These are phyloP conservation scores for Hydriomena furcata DNA, from an alignment of 2,888 invertebrate species.

Conservation along the genomic window DNA sequence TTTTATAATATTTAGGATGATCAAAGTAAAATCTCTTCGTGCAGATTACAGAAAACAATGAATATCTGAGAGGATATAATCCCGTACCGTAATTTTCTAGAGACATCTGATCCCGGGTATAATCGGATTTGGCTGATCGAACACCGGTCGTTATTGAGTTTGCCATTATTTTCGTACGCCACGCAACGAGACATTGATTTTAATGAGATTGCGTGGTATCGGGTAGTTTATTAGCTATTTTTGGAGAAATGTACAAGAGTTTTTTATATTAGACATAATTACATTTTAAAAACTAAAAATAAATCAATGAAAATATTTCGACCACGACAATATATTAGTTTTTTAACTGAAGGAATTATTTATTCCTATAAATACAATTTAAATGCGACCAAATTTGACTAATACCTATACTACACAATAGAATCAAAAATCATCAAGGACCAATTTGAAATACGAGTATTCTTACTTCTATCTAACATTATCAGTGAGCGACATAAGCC, in stretches of 20 bases:
- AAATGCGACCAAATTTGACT: too few relatives aligned
- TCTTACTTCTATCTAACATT: too few relatives aligned
- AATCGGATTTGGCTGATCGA: constrained; percentile 81
- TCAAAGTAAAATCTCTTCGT: constrained; percentile 34
- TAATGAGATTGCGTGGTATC: constrained; percentile 58
- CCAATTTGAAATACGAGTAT: too few relatives aligned
- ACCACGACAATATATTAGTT: too few relatives aligned
- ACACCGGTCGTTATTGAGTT: constrained; percentile 71
- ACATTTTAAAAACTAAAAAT: too few relatives aligned
- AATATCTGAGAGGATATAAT: constrained; percentile 68
- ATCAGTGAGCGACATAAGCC: too few relatives aligned
- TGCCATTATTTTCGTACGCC: constrained; percentile 68
- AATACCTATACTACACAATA: too few relatives aligned
- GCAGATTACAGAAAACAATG: constrained; percentile 52
- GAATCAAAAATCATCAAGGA: too few relatives aligned
- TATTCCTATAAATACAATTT: too few relatives aligned
- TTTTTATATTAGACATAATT: too few relatives aligned
- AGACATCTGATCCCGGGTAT: constrained; percentile 76
- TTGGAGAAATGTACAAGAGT: not conserved
- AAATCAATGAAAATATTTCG: too few relatives aligned
- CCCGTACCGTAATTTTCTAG: constrained; percentile 41
- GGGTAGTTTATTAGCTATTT: constrained; percentile 8
- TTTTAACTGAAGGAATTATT: too few relatives aligned
- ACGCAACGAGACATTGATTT: constrained; percentile 75
- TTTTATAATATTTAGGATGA: not conserved